These are phyloP conservation scores for Resseliella maxima DNA, from an alignment of 2,888 invertebrate genomes.

Conservation along the genomic window DNA sequence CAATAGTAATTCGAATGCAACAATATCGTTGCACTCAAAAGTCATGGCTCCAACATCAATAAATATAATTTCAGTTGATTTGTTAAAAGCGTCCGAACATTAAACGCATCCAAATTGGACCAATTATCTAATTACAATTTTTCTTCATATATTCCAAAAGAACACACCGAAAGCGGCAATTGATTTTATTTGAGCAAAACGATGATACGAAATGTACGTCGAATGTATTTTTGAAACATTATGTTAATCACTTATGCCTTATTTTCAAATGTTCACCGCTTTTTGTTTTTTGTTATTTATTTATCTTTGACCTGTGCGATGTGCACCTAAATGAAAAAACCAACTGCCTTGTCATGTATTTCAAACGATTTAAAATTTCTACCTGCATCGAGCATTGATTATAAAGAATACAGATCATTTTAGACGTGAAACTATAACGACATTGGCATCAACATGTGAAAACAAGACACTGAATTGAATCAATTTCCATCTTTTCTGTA, in stretches of 20 bases:
- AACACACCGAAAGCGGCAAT: conserved; percentile 7
- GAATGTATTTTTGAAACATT: conserved; percentile 10
- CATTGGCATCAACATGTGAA: background rate
- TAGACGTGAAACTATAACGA: background rate
- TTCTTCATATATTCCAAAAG: background rate
- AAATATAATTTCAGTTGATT: conserved; percentile 39
- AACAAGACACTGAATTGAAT: background rate
- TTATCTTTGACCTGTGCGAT: conserved; percentile 15
- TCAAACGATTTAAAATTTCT: background rate
- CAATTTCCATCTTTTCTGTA: background rate
- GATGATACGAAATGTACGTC: background rate
- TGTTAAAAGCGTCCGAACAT: background rate
- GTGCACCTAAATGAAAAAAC: background rate
- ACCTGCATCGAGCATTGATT: background rate
- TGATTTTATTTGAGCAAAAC: conserved; percentile 17
- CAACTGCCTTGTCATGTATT: background rate
- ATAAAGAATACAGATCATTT: conserved; percentile 23
- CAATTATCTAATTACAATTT: conserved; percentile 44
- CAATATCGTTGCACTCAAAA: background rate
- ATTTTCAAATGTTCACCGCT: background rate
- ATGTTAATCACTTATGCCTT: conserved; percentile 26
- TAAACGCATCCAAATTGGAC: conserved; percentile 2
- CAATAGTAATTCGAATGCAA: background rate
- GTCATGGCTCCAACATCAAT: background rate
- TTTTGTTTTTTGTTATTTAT: background rate